Base-by-base conservation (phyloP, 1,140 invertebrate genomes). In the Lepidurus arcticus region DNA sequence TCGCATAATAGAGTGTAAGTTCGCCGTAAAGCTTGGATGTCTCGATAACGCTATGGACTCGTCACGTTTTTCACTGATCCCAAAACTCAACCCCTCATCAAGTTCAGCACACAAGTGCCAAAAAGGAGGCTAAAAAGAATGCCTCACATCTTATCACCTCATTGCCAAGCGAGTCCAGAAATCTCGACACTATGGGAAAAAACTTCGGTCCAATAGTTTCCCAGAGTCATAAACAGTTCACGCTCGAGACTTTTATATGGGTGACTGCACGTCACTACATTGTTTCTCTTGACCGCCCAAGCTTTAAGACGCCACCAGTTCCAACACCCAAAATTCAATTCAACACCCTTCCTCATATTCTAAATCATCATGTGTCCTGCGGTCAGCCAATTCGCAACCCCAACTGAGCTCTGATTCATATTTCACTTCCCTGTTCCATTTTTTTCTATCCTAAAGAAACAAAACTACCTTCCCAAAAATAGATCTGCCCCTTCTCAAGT, bases 221-320 rank as follows among this genome's bases (percentile, higher is more conserved):
- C 21, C 53, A 65, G 53, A 65, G 21, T 11, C 53, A 65, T 65
- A 65, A 65, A 65, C 21, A 21, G 21, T 65, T 21, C 47, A 65
- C 47, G 13, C 47, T 21, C 13, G 47, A 65, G 21, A n/a, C 13
- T 13, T 65, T 65, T 65, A 13, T n/a, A 65, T 65, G 53, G 53
- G 16, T 65, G 53, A 65, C 4, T n/a, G 53, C 53, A 65, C 53
- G 21, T 65, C 53, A 21, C 34, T 34, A 34, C 34, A 34, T 34
- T 34, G 53, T 65, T 65, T 65, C 53, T 65, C 53, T 65, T 65
- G 53, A 65, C 21, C n/a, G 21, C 16, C 53, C 53, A 65, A 65
- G 16, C 53, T 34, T 34, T 21, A 65, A 65, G 16, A 65, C 53
- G n/a, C 53, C 53, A 65, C 53, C 16, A 21, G 13, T 65, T 65